Conservation (phyloP, 53 echinoderm and acorn worm genomes). For the Mesocentrotus franciscanus region DNA sequence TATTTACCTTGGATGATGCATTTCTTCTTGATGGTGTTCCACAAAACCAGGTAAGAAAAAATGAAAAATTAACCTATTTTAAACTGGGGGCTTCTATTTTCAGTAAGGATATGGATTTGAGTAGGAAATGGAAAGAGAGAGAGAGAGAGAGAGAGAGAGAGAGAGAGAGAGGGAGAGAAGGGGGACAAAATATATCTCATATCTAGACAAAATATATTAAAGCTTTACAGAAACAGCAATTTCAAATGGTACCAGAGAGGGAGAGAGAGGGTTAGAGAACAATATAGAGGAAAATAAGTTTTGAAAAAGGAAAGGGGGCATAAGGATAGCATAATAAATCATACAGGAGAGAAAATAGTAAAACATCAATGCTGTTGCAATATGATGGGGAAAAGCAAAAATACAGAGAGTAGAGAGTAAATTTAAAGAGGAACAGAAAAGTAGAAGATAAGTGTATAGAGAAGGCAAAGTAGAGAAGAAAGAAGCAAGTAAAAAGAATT, state of each 20-base stretch:
- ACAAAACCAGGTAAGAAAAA: conserved; percentile 20
- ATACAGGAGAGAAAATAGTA: too few relatives aligned
- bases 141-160: background rate
- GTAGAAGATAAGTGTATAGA: background rate
- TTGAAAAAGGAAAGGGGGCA: background rate
- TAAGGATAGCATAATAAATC: too few relatives aligned
- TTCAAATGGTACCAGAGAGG: background rate
- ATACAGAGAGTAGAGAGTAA: background rate
- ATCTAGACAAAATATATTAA: too few relatives aligned
- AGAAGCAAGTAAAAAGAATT: background rate
- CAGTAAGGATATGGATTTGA: background rate
- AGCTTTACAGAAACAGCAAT: too few relatives aligned
- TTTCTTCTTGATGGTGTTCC: background rate
- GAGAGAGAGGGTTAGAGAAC: background rate
- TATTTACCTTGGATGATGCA: background rate
- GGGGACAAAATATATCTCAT: too few relatives aligned
- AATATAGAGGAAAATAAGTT: background rate
- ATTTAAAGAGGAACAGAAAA: background rate
- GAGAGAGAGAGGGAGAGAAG: background rate
- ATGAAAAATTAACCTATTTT: background rate
- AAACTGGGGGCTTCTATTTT: background rate
- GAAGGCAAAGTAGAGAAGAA: background rate
- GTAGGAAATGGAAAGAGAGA: background rate
- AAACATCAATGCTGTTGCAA: background rate
- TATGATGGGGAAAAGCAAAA: background rate